Evolutionary conservation across 1,140 invertebrate species (phyloP).

Genomic region (Drosophila virilis): DNA sequence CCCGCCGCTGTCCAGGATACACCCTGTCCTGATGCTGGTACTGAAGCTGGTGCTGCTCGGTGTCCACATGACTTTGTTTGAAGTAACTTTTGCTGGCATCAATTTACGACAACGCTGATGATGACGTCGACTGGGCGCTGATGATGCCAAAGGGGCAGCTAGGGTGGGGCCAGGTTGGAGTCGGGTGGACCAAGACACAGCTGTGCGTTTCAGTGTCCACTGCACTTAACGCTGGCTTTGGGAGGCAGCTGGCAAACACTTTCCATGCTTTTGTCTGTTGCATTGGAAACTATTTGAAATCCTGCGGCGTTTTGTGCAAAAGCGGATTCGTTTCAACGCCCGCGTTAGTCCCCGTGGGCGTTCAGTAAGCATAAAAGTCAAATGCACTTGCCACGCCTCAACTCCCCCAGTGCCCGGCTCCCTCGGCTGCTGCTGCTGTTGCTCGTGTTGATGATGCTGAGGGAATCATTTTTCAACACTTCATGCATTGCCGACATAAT

Average conservation of each 20-base stretch:
- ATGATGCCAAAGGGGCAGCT: conserved; percentile 43
- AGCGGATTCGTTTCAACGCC: conserved; percentile 79
- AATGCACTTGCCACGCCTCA: conserved; percentile 62
- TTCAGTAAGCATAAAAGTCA: conserved; percentile 75
- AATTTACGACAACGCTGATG: conserved; percentile 80
- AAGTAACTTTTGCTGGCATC: conserved; percentile 76
- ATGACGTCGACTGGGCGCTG: conserved; percentile 67
- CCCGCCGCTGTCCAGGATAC: conserved; percentile 4
- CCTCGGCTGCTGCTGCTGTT: conserved; percentile 8
- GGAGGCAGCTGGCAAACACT: conserved; percentile 41
- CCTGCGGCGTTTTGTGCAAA: conserved; percentile 75
- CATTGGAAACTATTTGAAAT: conserved; percentile 75
- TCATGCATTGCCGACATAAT: conserved; percentile 78
- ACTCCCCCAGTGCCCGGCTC: background rate
- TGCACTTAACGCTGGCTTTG: conserved; percentile 58
- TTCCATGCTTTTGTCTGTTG: conserved; percentile 53
- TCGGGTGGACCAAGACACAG: conserved; percentile 30
- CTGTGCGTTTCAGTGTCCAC: conserved; percentile 56
- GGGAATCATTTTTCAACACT: conserved; percentile 80
- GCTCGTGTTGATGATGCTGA: conserved; percentile 39
- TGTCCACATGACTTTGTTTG: conserved; percentile 81
- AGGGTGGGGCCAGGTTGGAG: conserved; percentile 1
- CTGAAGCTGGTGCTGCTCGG: conserved; percentile 34
- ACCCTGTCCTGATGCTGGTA: conserved; percentile 2
- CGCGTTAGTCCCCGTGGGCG: conserved; percentile 52